Conservation (phyloP, 1,140 invertebrate species). For the Bombus waltoni region DNA sequence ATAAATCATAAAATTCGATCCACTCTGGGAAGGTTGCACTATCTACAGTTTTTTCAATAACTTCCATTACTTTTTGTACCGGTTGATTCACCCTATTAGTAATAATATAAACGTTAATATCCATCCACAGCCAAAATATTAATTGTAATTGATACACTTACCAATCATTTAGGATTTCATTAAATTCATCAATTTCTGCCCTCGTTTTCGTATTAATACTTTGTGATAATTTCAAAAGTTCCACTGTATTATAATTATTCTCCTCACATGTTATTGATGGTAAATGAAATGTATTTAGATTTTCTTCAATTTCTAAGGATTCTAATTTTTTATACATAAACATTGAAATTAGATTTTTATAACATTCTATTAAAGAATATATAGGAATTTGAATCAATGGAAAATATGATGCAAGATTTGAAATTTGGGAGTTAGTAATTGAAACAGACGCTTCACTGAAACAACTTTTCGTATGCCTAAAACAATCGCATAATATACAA, state of each 20-base stretch:
- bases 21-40: slow-evolving; percentile 71
- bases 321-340: slow-evolving; percentile 54
- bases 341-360: slow-evolving; percentile 61
- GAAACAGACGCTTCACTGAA: slow-evolving; percentile 63
- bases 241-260: slow-evolving; percentile 57
- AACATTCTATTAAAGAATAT: slow-evolving; percentile 73
- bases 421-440: slow-evolving; percentile 30
- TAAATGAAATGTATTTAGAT: slow-evolving; percentile 16
- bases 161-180: slow-evolving; percentile 70
- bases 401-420: slow-evolving; percentile 53
- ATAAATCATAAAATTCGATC: slow-evolving; percentile 70
- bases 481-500: slow-evolving; percentile 11
- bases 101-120: slow-evolving; percentile 27
- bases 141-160: slow-evolving; percentile 47
- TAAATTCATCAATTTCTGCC: slow-evolving; percentile 64
- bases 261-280: slow-evolving; percentile 35
- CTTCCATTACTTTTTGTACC: slow-evolving; percentile 67
- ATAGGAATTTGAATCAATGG: slow-evolving; percentile 70
- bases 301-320: slow-evolving; percentile 31
- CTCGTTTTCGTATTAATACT: slow-evolving; percentile 49
- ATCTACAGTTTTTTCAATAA: slow-evolving; percentile 67
- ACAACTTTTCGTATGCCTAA: slow-evolving; percentile 70
- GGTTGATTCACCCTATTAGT: slow-evolving; percentile 68
- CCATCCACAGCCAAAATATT: neutral
- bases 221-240: slow-evolving; percentile 65